phyloP scores from a whole-genome alignment of 2,888 invertebrate genomes.

The Galerucella pusilla region DNA sequence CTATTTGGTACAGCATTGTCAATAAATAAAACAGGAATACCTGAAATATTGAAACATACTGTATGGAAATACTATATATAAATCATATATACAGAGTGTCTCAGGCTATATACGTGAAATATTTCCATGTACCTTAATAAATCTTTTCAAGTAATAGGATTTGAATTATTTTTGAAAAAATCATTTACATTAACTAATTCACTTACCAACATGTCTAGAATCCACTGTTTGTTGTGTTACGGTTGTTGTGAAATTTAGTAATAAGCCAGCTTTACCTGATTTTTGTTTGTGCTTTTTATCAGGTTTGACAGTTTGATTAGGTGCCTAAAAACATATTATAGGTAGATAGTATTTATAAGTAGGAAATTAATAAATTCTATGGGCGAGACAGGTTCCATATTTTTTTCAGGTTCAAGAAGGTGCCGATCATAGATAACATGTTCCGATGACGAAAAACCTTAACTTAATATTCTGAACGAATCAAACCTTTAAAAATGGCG shows the following conservation, averaged over 20 bases:
- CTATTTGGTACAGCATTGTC: not conserved
- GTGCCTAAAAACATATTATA: not conserved
- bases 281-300: slow-evolving; percentile 11
- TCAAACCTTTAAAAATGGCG: too few relatives aligned
- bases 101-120: too few relatives aligned
- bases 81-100: too few relatives aligned
- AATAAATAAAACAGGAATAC: slow-evolving; percentile 10
- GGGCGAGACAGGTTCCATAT: too few relatives aligned
- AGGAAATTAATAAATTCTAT: too few relatives aligned
- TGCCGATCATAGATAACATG: too few relatives aligned
- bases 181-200: not conserved
- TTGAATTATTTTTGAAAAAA: not conserved
- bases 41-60: not conserved
- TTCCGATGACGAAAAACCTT: too few relatives aligned
- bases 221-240: not conserved
- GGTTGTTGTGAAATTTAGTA: not conserved
- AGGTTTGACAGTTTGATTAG: not conserved
- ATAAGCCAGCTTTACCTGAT: not conserved
- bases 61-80: too few relatives aligned
- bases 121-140: too few relatives aligned
- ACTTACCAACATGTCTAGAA: not conserved
- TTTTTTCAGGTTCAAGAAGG: too few relatives aligned
- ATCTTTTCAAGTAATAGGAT: too few relatives aligned
- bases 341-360: not conserved
- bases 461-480: too few relatives aligned